These are phyloP conservation scores for Drosophila helvetica DNA, from an alignment of 2,888 invertebrate genomes.

Conservation along the genomic window DNA sequence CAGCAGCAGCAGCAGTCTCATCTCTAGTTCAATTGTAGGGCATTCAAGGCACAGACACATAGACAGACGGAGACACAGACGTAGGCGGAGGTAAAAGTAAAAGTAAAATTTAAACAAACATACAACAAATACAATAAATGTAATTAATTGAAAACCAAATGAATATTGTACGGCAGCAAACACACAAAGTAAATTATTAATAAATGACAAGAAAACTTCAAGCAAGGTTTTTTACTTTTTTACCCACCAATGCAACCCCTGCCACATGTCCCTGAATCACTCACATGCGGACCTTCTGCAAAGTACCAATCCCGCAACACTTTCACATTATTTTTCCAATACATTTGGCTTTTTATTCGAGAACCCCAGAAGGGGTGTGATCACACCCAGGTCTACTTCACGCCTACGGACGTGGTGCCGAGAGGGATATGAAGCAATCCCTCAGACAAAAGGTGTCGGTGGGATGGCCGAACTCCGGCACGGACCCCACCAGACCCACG, in stretches of 20 bases:
- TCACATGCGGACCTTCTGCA: no score
- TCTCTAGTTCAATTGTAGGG: constrained; percentile 37
- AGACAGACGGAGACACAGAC: neutral
- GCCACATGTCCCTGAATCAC: no score
- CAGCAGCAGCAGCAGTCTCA: neutral
- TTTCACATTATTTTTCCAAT: no score
- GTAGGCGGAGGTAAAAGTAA: constrained; percentile 2
- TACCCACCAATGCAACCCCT: no score
- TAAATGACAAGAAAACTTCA: constrained; percentile 47
- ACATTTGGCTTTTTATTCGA: no score
- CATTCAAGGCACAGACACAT: constrained; percentile 11
- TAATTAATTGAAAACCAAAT: constrained; percentile 41
- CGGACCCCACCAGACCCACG: no score
- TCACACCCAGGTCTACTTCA: no score
- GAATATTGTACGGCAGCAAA: constrained; percentile 32
- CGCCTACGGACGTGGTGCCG: no score
- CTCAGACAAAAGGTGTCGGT: neutral
- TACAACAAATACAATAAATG: constrained; percentile 36
- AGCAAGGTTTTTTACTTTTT: neutral
- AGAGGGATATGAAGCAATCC: neutral
- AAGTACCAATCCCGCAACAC: no score
- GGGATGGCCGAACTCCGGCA: neutral
- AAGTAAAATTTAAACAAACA: constrained; percentile 39
- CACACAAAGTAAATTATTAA: constrained; percentile 30
- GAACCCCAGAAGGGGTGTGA: no score